Evolutionary conservation across 2,888 invertebrate genomes (phyloP).

Genomic region (Formica aserva): DNA sequence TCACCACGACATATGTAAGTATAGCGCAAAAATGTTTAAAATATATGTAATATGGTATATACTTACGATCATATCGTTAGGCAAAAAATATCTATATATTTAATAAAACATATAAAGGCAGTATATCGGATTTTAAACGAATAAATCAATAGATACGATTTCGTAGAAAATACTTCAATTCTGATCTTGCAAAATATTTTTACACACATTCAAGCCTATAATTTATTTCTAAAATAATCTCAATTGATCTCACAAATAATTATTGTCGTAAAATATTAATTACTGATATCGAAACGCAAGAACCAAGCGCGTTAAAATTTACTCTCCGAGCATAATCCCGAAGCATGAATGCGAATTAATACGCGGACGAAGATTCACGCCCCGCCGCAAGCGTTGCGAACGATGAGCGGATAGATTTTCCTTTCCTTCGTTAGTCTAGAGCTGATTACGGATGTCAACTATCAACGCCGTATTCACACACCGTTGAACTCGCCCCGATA

Average conservation of each 20-base stretch:
- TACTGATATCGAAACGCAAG: background rate
- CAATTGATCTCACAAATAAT: background rate
- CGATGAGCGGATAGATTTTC: conserved; percentile 14
- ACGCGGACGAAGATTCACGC: conserved; percentile 41
- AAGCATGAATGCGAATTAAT: conserved; percentile 41
- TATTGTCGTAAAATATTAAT: conserved; percentile 1
- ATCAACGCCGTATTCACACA: conserved; percentile 32
- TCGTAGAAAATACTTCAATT: background rate
- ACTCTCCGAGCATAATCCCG: background rate
- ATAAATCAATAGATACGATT: conserved; percentile 4
- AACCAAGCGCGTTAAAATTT: conserved; percentile 14
- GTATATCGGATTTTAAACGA: background rate
- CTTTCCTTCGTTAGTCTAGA: conserved; percentile 38
- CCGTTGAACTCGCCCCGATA: conserved; percentile 41
- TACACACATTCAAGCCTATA: background rate
- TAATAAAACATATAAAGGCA: background rate
- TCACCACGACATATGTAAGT: conserved; percentile 62
- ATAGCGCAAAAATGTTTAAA: conserved; percentile 56
- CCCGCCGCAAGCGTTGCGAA: conserved; percentile 25
- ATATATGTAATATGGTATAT: conserved; percentile 31
- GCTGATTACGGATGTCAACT: conserved; percentile 45
- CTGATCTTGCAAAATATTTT: background rate
- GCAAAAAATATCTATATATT: conserved; percentile 2
- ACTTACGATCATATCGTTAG: conserved; percentile 28
- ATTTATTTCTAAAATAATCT: background rate